Base-by-base conservation (phyloP, 64 coral and sea anemone genomes). In the Stichodactyla mertensii region DNA sequence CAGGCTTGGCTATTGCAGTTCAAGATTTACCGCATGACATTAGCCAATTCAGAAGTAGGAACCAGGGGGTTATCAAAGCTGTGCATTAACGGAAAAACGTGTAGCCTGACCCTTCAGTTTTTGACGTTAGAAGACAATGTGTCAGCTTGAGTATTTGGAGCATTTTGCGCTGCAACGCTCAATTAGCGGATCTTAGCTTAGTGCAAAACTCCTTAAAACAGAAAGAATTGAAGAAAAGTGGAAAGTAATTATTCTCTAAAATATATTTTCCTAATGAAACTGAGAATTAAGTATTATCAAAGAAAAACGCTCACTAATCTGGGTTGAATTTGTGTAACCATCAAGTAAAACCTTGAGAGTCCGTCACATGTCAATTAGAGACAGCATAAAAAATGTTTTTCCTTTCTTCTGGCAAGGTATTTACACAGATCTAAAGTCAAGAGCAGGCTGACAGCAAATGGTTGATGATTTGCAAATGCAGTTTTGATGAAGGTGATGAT, bases 341-440 rank as follows among this genome's bases (percentile, higher is more conserved):
- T 74, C 12, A 74, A 71, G 69, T 31, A 31, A 27, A 9, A 22
- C 64, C 19, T 0, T 2, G 2, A 74, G 62, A n/a, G 8, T 11
- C 20, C 5, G 10, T 10, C 69, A 74, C 22, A 74, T 74, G 69
- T 74, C 69, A 74, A 74, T 45, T 1, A 45, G 36, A 45, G 36
- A 45, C 36, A 45, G 36, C 36, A 45, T 45, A 45, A 45, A 45
- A 45, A 2, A 45, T 45, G 36, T 45, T 45, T 45, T 45, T 45
- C 36, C 36, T 45, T 45, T 45, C 36, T 74, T 66, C 62, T 74
- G 69, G n/a, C 27, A 31, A 74, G 11, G 22, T 74, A 27, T 74
- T 74, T 74, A 74, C 69, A 66, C 62, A 66, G 62, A 66, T 66
- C 69, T 74, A 74, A 31, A 74, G 24, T 74, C 10, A 74, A 74